Evolutionary conservation across 2,797 vertebrate species (phyloP).

Genomic region (Threskiornis aethiopicus): DNA sequence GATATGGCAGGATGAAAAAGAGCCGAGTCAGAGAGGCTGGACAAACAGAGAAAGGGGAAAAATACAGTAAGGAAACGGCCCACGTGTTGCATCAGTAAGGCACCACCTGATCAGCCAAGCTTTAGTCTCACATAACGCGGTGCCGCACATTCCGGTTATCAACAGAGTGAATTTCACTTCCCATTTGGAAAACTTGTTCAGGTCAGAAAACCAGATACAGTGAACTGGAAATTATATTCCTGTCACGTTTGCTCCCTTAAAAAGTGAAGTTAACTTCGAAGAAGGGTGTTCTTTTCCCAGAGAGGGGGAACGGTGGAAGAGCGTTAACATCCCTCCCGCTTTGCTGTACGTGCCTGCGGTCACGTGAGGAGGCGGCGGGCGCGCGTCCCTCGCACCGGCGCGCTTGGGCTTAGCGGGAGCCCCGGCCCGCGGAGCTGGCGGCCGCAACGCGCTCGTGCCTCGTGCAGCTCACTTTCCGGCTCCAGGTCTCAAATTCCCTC

Average conservation of each 20-base stretch:
- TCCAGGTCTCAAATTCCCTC: background rate
- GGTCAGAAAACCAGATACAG: background rate
- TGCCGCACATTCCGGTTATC: background rate
- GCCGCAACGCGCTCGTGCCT: fast-evolving
- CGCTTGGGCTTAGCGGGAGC: background rate
- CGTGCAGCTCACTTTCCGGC: background rate
- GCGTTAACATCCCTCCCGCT: background rate
- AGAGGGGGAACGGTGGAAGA: background rate
- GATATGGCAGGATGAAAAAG: background rate
- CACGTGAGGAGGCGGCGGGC: background rate
- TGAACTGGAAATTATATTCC: background rate
- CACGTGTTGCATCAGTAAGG: background rate
- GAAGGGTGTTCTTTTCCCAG: background rate
- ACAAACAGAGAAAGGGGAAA: background rate
- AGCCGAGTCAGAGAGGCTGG: background rate
- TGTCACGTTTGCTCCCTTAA: background rate
- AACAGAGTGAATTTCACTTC: background rate
- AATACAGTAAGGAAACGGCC: background rate
- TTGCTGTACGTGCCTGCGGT: fast-evolving
- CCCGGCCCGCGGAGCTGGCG: background rate
- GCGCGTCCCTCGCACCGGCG: fast-evolving
- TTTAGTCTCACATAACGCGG: background rate
- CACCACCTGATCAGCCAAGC: background rate
- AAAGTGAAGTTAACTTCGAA: background rate
- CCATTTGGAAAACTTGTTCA: background rate